These are phyloP conservation scores for Maniola jurtina DNA, from an alignment of 1,140 invertebrate genomes.

Conservation along the genomic window DNA sequence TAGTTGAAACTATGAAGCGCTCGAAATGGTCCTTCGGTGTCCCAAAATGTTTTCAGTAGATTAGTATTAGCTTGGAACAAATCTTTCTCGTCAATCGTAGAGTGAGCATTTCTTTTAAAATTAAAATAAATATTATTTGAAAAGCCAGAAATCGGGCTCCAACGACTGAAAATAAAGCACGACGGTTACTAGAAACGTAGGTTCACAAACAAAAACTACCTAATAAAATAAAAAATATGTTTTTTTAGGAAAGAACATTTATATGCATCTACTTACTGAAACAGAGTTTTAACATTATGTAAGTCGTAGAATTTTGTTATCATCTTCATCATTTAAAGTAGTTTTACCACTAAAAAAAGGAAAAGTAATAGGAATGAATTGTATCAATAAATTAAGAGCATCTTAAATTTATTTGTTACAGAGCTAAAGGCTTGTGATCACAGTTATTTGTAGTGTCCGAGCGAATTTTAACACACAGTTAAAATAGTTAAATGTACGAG, in stretches of 20 bases:
- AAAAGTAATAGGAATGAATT: too few species aligned
- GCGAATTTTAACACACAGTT: too few species aligned
- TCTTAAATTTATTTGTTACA: too few species aligned
- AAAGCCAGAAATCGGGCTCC: not conserved
- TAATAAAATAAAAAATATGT: too few species aligned
- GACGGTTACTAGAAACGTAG: not conserved
- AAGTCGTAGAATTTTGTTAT: not conserved
- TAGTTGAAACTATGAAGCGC: not conserved
- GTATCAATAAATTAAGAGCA: too few species aligned
- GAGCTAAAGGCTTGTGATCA: too few species aligned
- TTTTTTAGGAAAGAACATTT: not conserved
- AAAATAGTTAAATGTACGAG: too few species aligned
- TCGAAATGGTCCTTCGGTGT: not conserved
- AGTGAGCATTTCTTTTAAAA: not conserved
- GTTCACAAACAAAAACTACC: too few species aligned
- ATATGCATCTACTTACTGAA: not conserved
- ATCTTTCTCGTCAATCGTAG: not conserved
- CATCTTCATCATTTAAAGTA: not conserved
- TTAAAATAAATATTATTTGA: not conserved
- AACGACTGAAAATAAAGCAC: not conserved
- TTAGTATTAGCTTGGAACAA: not conserved
- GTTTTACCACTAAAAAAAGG: too few species aligned
- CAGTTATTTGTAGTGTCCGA: too few species aligned
- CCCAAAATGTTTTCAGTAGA: not conserved
- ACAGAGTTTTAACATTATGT: not conserved